These are phyloP conservation scores for Tokudaia tokunoshimensis DNA, from an alignment of 2,797 vertebrate genomes.

Conservation along the genomic window DNA sequence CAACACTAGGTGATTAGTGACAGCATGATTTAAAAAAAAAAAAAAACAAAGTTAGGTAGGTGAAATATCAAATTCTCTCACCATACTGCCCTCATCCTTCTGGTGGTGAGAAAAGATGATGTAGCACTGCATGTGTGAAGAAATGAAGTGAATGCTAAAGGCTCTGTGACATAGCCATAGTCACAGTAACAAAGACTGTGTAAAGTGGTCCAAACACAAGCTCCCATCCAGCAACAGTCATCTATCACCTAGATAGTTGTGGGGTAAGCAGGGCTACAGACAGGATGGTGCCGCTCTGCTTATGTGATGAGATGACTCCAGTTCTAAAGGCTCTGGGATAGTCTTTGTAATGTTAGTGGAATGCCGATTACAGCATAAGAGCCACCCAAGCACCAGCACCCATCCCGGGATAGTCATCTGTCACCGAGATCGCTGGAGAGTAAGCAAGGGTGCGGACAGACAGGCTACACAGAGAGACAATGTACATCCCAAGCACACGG, in stretches of 20 bases:
- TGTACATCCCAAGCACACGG: neutral
- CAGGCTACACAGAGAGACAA: neutral
- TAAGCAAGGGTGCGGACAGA: neutral
- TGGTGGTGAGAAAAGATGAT: neutral
- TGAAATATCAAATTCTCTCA: neutral
- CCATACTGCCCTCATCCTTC: neutral
- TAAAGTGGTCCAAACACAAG: neutral
- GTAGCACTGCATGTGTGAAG: rapidly evolving
- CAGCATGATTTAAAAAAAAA: neutral
- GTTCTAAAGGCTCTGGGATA: neutral
- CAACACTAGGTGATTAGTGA: neutral
- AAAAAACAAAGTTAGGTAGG: neutral
- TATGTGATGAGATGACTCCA: neutral
- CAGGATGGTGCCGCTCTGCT: neutral
- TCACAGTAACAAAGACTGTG: rapidly evolving
- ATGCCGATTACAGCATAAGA: rapidly evolving
- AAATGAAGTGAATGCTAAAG: neutral
- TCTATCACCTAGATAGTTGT: neutral
- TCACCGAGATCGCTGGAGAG: neutral
- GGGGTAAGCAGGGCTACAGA: no score
- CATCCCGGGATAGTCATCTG: neutral
- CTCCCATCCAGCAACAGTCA: neutral
- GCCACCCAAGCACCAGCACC: rapidly evolving
- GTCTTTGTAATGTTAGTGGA: no score
- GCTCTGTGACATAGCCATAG: neutral